Evolutionary conservation across 2,797 vertebrate species (phyloP).

Genomic region (Sebastolobus altivelis): DNA sequence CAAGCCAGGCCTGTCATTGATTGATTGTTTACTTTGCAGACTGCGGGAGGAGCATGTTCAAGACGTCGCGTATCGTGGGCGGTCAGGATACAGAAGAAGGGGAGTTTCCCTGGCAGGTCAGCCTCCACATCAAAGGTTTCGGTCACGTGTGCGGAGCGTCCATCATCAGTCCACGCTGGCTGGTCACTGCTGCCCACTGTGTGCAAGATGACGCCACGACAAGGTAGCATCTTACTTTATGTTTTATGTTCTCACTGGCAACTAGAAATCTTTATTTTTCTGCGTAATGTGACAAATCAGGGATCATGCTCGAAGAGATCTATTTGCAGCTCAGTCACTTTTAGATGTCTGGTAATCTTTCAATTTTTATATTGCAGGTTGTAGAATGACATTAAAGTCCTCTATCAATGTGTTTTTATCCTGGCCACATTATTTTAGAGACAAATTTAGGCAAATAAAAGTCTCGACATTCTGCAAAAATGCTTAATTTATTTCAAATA

Average conservation of each 20-base stretch:
- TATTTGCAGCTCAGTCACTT: neutral
- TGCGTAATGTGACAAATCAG: neutral
- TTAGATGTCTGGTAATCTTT: neutral
- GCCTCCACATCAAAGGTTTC: slow-evolving; percentile 85
- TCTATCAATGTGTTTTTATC: neutral
- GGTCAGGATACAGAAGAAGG: slow-evolving; percentile 87
- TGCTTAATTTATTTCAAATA: neutral
- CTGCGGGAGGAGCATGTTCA: slow-evolving; percentile 87
- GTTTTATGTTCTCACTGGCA: neutral
- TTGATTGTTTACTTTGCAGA: slow-evolving; percentile 74
- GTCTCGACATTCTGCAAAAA: neutral
- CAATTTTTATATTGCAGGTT: neutral
- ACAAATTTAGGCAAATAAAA: neutral
- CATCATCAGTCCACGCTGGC: slow-evolving; percentile 87
- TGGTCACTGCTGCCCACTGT: slow-evolving; percentile 95
- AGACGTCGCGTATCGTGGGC: slow-evolving; percentile 90
- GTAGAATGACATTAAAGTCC: neutral
- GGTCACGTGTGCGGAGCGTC: slow-evolving; percentile 93
- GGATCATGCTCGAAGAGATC: neutral
- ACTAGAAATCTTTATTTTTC: neutral
- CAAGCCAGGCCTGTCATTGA: neutral
- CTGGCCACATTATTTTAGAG: neutral
- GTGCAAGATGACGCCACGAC: slow-evolving; percentile 80
- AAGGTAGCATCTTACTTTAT: slow-evolving; percentile 76
- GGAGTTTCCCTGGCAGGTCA: slow-evolving; percentile 98